Base-by-base conservation (phyloP, 2,888 invertebrate species). In the Scelioninae gen. 1 region DNA sequence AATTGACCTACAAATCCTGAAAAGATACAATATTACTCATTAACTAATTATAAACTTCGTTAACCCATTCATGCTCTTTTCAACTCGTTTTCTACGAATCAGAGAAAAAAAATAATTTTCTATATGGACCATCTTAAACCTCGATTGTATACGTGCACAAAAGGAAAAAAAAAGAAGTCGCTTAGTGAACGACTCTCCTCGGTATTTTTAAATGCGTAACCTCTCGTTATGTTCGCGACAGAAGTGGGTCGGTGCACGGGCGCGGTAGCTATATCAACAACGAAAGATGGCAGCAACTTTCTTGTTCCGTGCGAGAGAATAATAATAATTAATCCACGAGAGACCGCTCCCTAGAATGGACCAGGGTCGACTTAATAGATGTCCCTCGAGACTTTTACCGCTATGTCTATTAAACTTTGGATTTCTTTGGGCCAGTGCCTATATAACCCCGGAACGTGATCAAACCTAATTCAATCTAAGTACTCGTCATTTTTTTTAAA, bases 161-260 rank as follows among this genome's bases (percentile, higher is more conserved):
- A 75, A 43, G 53, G 56, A 16, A 68, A 51, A 66, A 60, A 51
- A 66, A 60, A 74, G 40, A 8, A 45, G 62, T 34, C 13, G 6
- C 55, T 51, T 9, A 32, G 51, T 16, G 49, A 53, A 6, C 47
- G 43, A 51, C 68, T 75, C 56, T 32, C 45, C 49, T 53, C 32
- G 15, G 62, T 51, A 65, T 72, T 83, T 83, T 79, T 56, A 68
- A 72, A 76, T 81, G 78, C 76, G 79, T 82, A 84, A 82, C 79
- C 84, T 86, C 87, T 86, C 86, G 82, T 87, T 88, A 85, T 63
- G 76, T 74, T 78, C 74, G 82, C 77, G 86, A 86, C 85, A 88
- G 85, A 91, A 90, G 90, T 91, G 89, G 91, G 90, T 90, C 90
- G 89, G 85, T 88, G 89, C 89, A 89, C 90, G 90, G 86, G 88